Evolutionary conservation across 2,113 vertebrate species (phyloP).

Genomic region (Ardeotis arabs): DNA sequence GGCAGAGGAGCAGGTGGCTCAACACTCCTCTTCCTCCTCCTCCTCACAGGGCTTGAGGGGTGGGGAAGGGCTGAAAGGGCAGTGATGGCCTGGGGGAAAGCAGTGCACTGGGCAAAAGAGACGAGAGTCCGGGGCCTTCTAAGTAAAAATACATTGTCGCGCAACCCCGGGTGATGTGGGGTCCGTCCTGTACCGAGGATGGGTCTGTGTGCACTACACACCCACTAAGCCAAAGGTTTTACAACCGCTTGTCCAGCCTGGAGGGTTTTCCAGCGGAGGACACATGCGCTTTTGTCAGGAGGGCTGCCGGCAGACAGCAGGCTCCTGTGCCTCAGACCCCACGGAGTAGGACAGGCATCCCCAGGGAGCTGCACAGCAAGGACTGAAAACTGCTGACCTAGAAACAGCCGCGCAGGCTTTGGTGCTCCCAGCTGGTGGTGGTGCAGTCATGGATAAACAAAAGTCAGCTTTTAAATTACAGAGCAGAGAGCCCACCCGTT

Average conservation of each 20-base stretch:
- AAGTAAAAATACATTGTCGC: not conserved
- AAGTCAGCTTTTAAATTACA: not conserved
- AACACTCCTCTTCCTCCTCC: not conserved
- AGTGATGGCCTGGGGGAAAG: rapidly evolving
- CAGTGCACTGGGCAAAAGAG: not conserved
- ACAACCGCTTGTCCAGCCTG: not conserved
- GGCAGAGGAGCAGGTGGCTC: not conserved
- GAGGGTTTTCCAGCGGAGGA: not conserved
- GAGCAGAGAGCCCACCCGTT: not conserved
- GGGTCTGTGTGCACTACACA: not conserved
- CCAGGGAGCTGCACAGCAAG: not conserved
- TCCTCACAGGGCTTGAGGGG: not conserved
- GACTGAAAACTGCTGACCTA: not conserved
- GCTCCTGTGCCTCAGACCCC: rapidly evolving
- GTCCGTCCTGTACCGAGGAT: not conserved
- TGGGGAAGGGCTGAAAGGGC: not conserved
- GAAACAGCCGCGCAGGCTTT: not conserved
- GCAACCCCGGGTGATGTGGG: rapidly evolving
- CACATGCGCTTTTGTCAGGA: not conserved
- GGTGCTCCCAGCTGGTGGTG: not conserved
- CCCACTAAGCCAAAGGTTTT: not conserved
- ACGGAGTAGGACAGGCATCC: not conserved
- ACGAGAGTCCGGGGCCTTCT: not conserved
- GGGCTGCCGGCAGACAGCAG: not conserved
- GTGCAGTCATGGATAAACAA: not conserved